phyloP scores from a whole-genome alignment of 2,113 vertebrate species.

The Notothenia rossii region DNA sequence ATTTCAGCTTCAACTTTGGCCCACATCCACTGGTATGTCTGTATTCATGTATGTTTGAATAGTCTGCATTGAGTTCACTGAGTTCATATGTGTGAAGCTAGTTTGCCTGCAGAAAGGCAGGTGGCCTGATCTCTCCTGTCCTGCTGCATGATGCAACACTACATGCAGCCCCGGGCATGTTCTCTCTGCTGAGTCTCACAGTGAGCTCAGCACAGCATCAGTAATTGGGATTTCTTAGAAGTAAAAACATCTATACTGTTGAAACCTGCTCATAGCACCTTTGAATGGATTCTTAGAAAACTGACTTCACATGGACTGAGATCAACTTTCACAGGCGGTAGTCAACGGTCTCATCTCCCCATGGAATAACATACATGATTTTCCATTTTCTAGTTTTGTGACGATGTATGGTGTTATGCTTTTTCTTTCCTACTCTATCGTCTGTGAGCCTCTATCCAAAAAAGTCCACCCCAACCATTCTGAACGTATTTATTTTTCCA shows the following conservation, averaged over 20 bases:
- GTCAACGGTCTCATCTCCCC: slow-evolving; percentile 19
- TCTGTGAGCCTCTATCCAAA: too few species aligned
- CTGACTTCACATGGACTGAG: slow-evolving; percentile 18
- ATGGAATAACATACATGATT: slow-evolving; percentile 16
- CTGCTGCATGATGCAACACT: slow-evolving; percentile 59
- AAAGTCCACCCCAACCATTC: too few species aligned
- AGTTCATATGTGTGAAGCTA: slow-evolving; percentile 67
- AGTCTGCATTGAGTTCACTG: slow-evolving; percentile 65
- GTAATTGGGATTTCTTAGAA: slow-evolving; percentile 27
- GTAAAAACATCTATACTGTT: slow-evolving; percentile 23
- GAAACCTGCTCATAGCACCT: slow-evolving; percentile 29
- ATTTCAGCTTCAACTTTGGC: slow-evolving; percentile 74
- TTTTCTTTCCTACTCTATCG: background rate
- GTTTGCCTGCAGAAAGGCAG: slow-evolving; percentile 33
- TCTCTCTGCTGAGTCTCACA: slow-evolving; percentile 34
- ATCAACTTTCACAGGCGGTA: background rate
- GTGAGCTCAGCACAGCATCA: slow-evolving; percentile 13
- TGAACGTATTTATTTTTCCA: background rate
- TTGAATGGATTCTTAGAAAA: slow-evolving; percentile 34
- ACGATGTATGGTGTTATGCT: slow-evolving; percentile 13
- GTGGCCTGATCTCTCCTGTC: slow-evolving; percentile 54
- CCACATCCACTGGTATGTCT: slow-evolving; percentile 67
- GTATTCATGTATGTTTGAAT: slow-evolving; percentile 72
- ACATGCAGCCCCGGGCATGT: slow-evolving; percentile 60
- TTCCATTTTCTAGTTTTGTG: slow-evolving; percentile 5